Conservation (phyloP, 2,888 invertebrate species). For the Aplocera efformata region DNA sequence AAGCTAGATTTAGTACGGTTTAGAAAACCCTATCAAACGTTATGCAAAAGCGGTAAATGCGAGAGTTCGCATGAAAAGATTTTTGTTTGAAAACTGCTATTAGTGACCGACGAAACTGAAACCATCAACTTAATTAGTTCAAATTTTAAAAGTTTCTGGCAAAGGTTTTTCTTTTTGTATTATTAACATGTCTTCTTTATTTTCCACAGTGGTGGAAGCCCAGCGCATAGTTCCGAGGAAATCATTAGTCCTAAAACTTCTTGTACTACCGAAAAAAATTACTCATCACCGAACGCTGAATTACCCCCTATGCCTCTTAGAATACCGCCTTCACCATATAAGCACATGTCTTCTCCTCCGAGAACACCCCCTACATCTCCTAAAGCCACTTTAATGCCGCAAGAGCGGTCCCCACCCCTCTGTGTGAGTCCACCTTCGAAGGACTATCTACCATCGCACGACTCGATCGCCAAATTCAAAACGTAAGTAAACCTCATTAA, state of each 20-base stretch:
- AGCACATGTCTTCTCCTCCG: slow-evolving; percentile 12
- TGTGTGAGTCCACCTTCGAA: slow-evolving; percentile 67
- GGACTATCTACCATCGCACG: slow-evolving; percentile 58
- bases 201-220: slow-evolving; percentile 64
- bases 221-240: slow-evolving; percentile 67
- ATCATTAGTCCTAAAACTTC: slow-evolving; percentile 59
- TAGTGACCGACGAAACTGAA: too few relatives aligned
- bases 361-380: slow-evolving; percentile 35
- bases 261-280: too few relatives aligned
- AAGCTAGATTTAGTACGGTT: neutral
- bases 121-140: too few relatives aligned
- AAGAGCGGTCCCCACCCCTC: slow-evolving; percentile 64
- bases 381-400: slow-evolving; percentile 25
- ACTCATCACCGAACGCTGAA: too few relatives aligned
- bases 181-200: slow-evolving; percentile 4
- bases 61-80: too few relatives aligned
- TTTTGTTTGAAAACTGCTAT: too few relatives aligned
- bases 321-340: too few relatives aligned
- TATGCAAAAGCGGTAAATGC: too few relatives aligned
- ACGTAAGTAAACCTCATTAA: slow-evolving; percentile 70
- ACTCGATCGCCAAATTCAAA: slow-evolving; percentile 70
- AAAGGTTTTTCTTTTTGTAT: too few relatives aligned
- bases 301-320: too few relatives aligned
- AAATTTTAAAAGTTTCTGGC: too few relatives aligned
- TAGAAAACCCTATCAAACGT: too few relatives aligned